These are phyloP conservation scores for Thymelicus sylvestris DNA, from an alignment of 2,888 invertebrate species.

Conservation along the genomic window DNA sequence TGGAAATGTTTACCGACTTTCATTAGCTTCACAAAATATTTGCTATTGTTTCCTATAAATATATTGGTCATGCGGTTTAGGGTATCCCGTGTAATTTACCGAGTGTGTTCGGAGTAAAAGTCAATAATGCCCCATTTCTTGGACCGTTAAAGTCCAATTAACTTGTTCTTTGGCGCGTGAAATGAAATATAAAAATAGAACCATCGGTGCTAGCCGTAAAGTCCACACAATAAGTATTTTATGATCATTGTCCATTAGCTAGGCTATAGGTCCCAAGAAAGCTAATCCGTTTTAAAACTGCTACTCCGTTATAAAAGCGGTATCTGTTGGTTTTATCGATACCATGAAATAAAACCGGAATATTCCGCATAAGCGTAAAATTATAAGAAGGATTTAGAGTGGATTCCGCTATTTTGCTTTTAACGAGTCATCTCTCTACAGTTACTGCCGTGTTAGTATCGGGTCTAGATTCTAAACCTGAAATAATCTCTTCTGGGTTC, in stretches of 20 bases:
- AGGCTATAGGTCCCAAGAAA: slow-evolving; percentile 43
- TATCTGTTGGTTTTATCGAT: slow-evolving; percentile 11
- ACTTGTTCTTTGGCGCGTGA: slow-evolving; percentile 65
- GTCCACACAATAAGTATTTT: slow-evolving; percentile 67
- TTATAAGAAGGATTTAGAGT: slow-evolving; percentile 13
- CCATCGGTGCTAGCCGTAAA: slow-evolving; percentile 65
- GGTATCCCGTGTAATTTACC: slow-evolving; percentile 35
- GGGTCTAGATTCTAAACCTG: no score
- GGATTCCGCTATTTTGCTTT: slow-evolving; percentile 4
- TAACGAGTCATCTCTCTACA: background rate
- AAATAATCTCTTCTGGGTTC: no score
- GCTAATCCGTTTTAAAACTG: slow-evolving; percentile 51
- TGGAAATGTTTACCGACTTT: no score
- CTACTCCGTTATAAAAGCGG: slow-evolving; percentile 17
- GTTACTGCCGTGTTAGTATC: background rate
- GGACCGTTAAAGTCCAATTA: slow-evolving; percentile 76
- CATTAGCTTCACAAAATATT: background rate
- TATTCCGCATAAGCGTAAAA: slow-evolving; percentile 8
- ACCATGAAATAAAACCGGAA: slow-evolving; percentile 2
- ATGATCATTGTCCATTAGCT: slow-evolving; percentile 60
- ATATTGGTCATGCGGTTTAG: slow-evolving; percentile 24
- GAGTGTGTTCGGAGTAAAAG: slow-evolving; percentile 51
- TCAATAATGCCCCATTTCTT: slow-evolving; percentile 69
- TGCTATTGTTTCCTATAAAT: slow-evolving; percentile 6
- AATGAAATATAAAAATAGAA: slow-evolving; percentile 76